Base-by-base conservation (phyloP, 1,140 invertebrate genomes). In the Planococcus citri region DNA sequence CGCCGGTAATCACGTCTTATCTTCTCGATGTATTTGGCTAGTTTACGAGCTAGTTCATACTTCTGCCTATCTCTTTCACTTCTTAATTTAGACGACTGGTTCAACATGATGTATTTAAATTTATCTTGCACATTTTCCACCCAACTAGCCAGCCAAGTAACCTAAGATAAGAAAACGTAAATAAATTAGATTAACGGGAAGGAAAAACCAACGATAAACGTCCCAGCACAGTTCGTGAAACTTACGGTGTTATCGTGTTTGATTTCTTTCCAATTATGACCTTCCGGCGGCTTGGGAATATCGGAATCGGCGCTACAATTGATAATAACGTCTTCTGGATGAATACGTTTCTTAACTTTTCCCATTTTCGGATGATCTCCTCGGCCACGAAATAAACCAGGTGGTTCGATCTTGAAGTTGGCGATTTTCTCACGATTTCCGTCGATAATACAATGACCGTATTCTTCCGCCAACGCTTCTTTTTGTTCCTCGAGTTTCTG, bases 281-380 rank as follows among this genome's bases (percentile, higher is more conserved):
- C 91, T 8, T 79, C 1, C 29, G 97, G 97, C 37, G 97, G 85
- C 77, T 86, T 81, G 0, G 97, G 97, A 71, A 92, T 82, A 71
- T 87, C 85, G 0, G 92, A 89, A 75, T 93, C 88, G 82, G 96
- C 97, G 72, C 92, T 93, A 78, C 96, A 98, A 80, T 99, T 99
- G 37, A 99, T 99, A 4, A 95, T 89, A 12, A 99, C 91, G 82
- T 99, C 95, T 80, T 97, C 93, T 4, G 97, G 93, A 74, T 85
- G 77, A 0, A 97, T 89, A 69, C 97, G 84, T 71, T 83, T 87
- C 78, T 99, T 99, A 27, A 98, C 80, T 87, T 91, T 96, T 17
- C 97, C 97, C 93, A 97, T 97, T 81, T 99, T 99, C 0, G 97
- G 97, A 85, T 99, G 97, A 76, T 98, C 96, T 25, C 97, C 97